Evolutionary conservation across 2,888 invertebrate genomes (phyloP), one percentile per base, ranked within the genome.

Genomic region (Thumatha senex): DNA sequence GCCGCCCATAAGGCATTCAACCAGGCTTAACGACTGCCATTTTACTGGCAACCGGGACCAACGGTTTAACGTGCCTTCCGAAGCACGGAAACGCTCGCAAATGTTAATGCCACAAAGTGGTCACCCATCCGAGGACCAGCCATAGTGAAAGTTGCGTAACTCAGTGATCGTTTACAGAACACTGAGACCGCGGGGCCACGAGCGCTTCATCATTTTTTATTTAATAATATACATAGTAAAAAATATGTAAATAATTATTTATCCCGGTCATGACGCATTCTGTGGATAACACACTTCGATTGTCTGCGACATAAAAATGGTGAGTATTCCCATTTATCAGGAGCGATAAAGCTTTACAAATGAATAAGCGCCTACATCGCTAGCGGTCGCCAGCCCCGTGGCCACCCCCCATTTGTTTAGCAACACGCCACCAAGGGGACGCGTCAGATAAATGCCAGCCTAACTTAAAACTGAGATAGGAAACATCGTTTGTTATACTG

Each of bases 281-380:
- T 4, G 18, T 49, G 50, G 45, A 50, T 48, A 55, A 74, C 72
- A 73, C 80, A 78, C 78, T 74, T 79, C 76, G 81, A 82, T 83
- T 75, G 75, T 76, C 74, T 70, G 67, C 74, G 70, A 80, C 78
- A 81, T 84, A 83, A 86, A 86, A 87, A 80, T 85, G 80, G 78
- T 77, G 76, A 80, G 80, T 79, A 75, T 81, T 73, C 73, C 78
- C 82, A 84, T 87, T 85, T 85, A 77, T 86, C 84, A 86, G 72
- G 74, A 73, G 78, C 80, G 82, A 86, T 86, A 87, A 87, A 86
- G 86, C 85, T 80, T 84, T 84, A 86, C 81, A 86, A 87, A 87
- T 86, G 83, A 87, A 84, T 75, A 80, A 76, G 76, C 79, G 82
- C 78, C 81, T 84, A 79, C 74, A 77, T 75, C 69, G 75, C 75